Evolutionary conservation across 30 jellyfish, hydroid and myxozoan species (phyloP), one percentile per base, ranked within the genome.

Genomic region (Aurelia sp.): DNA sequence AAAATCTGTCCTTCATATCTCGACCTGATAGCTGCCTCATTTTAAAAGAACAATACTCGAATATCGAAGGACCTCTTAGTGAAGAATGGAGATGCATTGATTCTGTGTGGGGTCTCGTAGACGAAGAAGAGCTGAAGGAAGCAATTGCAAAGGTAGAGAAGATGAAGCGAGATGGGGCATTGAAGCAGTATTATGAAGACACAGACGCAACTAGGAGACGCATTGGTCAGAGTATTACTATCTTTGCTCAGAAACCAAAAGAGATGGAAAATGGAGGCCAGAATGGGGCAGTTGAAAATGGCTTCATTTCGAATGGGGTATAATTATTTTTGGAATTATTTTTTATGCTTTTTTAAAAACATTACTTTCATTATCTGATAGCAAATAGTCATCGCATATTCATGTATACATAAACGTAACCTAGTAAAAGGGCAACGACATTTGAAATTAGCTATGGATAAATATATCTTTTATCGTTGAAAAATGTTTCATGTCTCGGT

Each of bases 41-140:
- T 37, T 66, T 50, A 11, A 48, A 82, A 52, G 92, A 82, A n/a
- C 85, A 69, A 59, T 82, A 82, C 75, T 21, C 58, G 47, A 75
- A 71, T 21, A 82, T 71, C 12, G 92, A 82, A 27, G 92, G 92
- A 6, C 92, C 92, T 18, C 78, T 82, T 10, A 62, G 78, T 50
- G 68, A 71, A 19, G 86, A 82, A 63, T 82, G 92, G 92, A 53
- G 92, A n/a, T 75, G 78, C 37, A 70, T 82, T 50, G 92, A 82
- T 70, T 82, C 92, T 5, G 48, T 66, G 5, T 82, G 92, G 92
- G 92, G 92, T 12, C 78, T 82, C 0, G 92, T 69, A 19, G 85
- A 70, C 27, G 81, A 69, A 13, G 86, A 82, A 6, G 92, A 82
- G 61, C 66, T 82, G 73, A 35, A 82, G 37, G 85, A 60, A 47